phyloP scores from a whole-genome alignment of 2,113 vertebrate species.

The Nibea coibor region DNA sequence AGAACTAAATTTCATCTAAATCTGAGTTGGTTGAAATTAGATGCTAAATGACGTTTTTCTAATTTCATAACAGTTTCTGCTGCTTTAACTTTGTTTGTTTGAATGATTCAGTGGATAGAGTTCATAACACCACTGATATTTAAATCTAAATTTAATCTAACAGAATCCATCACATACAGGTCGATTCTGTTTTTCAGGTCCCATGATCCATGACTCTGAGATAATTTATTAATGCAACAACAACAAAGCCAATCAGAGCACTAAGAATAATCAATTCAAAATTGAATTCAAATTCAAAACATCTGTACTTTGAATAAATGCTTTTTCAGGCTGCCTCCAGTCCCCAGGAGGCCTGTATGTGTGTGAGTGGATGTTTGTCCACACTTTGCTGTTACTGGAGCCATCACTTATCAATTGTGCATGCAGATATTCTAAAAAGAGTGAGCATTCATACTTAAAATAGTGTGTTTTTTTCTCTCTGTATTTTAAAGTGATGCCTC shows the following conservation, averaged over 20 bases:
- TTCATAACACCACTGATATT: neutral
- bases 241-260: neutral
- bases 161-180: neutral
- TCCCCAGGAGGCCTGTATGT: neutral
- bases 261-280: neutral
- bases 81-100: neutral
- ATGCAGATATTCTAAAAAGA: neutral
- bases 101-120: neutral
- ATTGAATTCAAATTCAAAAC: neutral
- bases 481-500: slow-evolving; percentile 72
- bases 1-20: slow-evolving; percentile 4
- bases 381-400: neutral
- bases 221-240: neutral
- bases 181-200: neutral
- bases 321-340: neutral
- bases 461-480: neutral
- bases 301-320: neutral
- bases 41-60: neutral
- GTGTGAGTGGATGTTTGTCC: neutral
- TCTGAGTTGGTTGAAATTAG: neutral
- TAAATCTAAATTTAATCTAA: neutral
- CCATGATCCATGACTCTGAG: neutral
- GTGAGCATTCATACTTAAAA: neutral
- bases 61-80: neutral
- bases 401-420: neutral